Percentiles rank a stretch among this genome's conserved stretches.
Conservation (phyloP, 2,797 vertebrate species). For the Hoplostethus atlanticus region DNA sequence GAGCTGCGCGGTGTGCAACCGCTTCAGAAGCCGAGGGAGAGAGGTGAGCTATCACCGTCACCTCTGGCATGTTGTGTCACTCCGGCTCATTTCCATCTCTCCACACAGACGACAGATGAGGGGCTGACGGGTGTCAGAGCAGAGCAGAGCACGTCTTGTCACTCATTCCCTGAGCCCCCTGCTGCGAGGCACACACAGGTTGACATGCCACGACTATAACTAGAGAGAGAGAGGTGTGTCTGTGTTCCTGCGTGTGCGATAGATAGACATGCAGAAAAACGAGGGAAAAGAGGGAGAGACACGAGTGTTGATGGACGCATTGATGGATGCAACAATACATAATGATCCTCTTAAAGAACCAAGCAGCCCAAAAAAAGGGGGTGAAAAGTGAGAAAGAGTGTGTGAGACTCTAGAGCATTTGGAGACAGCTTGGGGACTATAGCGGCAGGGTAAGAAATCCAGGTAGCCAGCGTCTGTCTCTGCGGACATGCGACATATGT, state of each 20-base stretch:
- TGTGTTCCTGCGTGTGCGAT: slow-evolving; percentile 52
- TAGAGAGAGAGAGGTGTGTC: slow-evolving; percentile 59
- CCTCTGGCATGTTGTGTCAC: slow-evolving; percentile 95
- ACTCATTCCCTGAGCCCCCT: slow-evolving; percentile 87
- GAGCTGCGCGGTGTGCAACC: slow-evolving; percentile 56
- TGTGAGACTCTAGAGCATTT: slow-evolving; percentile 1
- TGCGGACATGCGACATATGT: slow-evolving; percentile 59
- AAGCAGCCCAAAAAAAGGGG: slow-evolving; percentile 6
- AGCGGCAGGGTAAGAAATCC: slow-evolving; percentile 31
- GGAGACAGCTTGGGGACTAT: background rate
- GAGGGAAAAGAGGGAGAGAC: slow-evolving; percentile 26
- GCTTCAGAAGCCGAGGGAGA: slow-evolving; percentile 64
- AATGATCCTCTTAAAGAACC: slow-evolving; percentile 56
- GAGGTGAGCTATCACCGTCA: slow-evolving; percentile 90
- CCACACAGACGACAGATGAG: slow-evolving; percentile 91
- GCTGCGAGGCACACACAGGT: slow-evolving; percentile 80
- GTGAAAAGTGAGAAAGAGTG: background rate
- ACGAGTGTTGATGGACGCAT: slow-evolving; percentile 33
- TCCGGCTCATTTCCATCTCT: slow-evolving; percentile 94
- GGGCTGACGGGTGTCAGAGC: slow-evolving; percentile 92
- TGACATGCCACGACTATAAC: slow-evolving; percentile 67
- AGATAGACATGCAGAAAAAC: slow-evolving; percentile 53
- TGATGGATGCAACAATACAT: slow-evolving; percentile 36
- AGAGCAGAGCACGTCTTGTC: slow-evolving; percentile 89
- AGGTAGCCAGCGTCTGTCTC: slow-evolving; percentile 50